These are phyloP conservation scores for Geodia barretti DNA, from an alignment of 37 sponge, comb jelly and placozoan genomes.

Conservation along the genomic window DNA sequence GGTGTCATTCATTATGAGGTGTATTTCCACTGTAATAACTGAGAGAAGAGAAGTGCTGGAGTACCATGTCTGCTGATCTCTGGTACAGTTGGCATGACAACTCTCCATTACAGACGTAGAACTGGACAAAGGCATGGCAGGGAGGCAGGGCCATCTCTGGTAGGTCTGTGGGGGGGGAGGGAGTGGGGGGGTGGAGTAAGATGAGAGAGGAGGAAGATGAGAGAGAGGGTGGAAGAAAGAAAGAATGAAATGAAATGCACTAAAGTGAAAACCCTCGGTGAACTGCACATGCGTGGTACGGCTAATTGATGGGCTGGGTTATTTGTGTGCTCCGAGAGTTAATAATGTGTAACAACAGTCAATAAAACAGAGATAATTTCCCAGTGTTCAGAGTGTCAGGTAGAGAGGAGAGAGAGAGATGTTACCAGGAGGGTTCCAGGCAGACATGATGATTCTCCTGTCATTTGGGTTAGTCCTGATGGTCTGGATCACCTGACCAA, in stretches of 20 bases:
- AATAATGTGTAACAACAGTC: no score
- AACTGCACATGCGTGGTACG: no score
- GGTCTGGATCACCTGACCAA: slow-evolving; percentile 92
- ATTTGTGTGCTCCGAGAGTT: no score
- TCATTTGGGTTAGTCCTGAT: slow-evolving; percentile 93
- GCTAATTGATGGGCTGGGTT: no score
- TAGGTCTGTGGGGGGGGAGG: not conserved
- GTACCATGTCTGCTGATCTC: slow-evolving; percentile 90
- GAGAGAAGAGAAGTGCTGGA: not conserved
- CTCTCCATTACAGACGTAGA: slow-evolving; percentile 93
- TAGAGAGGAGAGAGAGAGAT: not conserved
- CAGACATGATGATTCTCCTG: slow-evolving; percentile 94
- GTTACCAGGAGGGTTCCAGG: slow-evolving; percentile 92
- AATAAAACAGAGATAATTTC: not conserved
- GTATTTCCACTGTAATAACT: no score
- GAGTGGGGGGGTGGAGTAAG: no score
- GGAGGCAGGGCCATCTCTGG: not conserved
- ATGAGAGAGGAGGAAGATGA: no score
- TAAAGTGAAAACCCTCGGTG: no score
- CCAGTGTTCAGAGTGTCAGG: not conserved
- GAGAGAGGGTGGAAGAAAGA: no score
- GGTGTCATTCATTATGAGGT: no score
- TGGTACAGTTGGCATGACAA: slow-evolving; percentile 98
- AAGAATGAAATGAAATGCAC: no score
- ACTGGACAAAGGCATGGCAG: slow-evolving; percentile 95